These are phyloP conservation scores for Aphaenogaster floridana DNA, from an alignment of 1,140 invertebrate genomes.

Conservation along the genomic window DNA sequence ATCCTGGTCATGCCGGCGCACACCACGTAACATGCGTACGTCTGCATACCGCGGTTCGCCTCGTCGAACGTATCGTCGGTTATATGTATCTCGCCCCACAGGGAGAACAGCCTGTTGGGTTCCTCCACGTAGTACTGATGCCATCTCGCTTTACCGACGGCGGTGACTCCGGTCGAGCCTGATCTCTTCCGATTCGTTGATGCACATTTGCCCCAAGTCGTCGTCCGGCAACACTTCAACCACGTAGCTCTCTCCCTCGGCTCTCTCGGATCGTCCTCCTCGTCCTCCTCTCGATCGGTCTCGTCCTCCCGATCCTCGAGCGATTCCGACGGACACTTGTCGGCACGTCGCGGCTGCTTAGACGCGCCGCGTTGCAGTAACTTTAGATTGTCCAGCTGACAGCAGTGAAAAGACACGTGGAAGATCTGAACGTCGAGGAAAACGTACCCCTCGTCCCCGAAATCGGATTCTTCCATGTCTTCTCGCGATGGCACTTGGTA, in stretches of 20 bases:
- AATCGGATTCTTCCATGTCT: neutral
- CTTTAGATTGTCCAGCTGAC: constrained; percentile 78
- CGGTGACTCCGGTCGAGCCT: neutral
- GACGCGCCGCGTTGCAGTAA: constrained; percentile 60
- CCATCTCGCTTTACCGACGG: constrained; percentile 73
- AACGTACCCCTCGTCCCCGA: neutral
- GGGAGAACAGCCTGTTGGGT: constrained; percentile 75
- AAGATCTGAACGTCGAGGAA: constrained; percentile 76
- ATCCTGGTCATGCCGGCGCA: constrained; percentile 81
- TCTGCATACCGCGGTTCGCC: constrained; percentile 79
- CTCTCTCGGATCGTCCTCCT: constrained; percentile 49
- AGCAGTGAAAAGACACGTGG: constrained; percentile 76
- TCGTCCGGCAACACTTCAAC: constrained; percentile 71
- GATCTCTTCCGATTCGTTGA: constrained; percentile 10
- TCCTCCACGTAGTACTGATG: constrained; percentile 79
- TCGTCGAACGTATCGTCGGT: constrained; percentile 75
- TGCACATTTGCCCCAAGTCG: constrained; percentile 70
- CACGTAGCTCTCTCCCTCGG: constrained; percentile 75
- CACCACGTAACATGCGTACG: constrained; percentile 79
- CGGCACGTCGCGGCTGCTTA: constrained; percentile 38
- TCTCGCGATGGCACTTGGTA: constrained; percentile 20
- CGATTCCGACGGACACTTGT: constrained; percentile 70
- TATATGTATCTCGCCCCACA: constrained; percentile 80
- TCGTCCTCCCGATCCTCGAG: constrained; percentile 56
- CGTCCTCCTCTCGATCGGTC: constrained; percentile 17